Base-by-base conservation (phyloP, 2,797 vertebrate genomes). In the Nannoperca obscura region DNA sequence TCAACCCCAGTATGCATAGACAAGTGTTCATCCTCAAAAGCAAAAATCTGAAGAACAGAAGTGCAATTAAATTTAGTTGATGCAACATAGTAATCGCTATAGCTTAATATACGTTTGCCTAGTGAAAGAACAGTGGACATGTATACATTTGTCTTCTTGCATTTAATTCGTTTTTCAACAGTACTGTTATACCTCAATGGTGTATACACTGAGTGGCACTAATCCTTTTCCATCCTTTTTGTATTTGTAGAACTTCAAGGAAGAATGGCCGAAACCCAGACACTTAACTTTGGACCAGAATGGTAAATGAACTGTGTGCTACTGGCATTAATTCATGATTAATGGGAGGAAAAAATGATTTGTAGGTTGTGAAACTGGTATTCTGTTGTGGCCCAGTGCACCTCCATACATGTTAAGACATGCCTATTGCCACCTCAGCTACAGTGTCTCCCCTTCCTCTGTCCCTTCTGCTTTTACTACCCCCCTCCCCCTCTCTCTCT, bases 221-320 rank as follows among this genome's bases (percentile, higher is more conserved):
- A 76, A 84, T 60, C 6, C 11, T 7, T 47, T 49, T 22, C 53
- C 19, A 78, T 2, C 44, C 44, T 89, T 83, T 89, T 85, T 78
- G 82, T 90, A 76, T 87, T 91, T 93, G 84, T 71, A 96, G 96
- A 93, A 89, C 79, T 93, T 93, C 59, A 89, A 94, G 87, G 84
- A 94, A 94, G 90, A 96, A 99, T 99, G 98, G 97, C 98, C 44
- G 98, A 99, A 97, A 99, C 97, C 83, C 98, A 99, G 95, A 99
- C 98, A 82, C 97, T 99, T 95, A 99, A 99, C 96, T 99, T 99
- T 91, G 98, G 98, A 95, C 98, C 98, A 94, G 98, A 99, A 97
- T 99, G 98, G 98, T 99, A 93, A 97, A 93, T 95, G 36, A 77
- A 63, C 32, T n/a, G n/a, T n/a, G n/a, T n/a, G n/a, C n/a, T n/a